Evolutionary conservation across 2,888 invertebrate species (phyloP).

Genomic region (Drosophila birchii): DNA sequence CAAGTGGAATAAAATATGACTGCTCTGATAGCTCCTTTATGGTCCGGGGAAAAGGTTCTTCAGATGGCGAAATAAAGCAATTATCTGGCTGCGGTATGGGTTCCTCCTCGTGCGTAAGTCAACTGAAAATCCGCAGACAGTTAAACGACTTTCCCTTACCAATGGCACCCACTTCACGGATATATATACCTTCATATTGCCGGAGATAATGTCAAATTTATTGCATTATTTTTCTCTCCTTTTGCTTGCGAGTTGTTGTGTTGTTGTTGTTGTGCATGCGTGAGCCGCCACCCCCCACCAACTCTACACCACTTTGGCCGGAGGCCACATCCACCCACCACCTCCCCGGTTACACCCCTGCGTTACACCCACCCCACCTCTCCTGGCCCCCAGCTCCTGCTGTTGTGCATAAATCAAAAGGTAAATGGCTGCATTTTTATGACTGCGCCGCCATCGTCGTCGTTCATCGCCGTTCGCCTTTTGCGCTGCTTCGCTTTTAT

Average conservation of each 20-base stretch:
- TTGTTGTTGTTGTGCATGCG: slow-evolving; percentile 36
- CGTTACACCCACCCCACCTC: slow-evolving; percentile 8
- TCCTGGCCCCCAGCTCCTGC: slow-evolving; percentile 27
- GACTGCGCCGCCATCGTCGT: slow-evolving; percentile 68
- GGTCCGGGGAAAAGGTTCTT: slow-evolving; percentile 16
- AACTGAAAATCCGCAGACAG: slow-evolving; percentile 54
- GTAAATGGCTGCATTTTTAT: slow-evolving; percentile 82
- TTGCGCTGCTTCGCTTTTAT: slow-evolving; percentile 75
- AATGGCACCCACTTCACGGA: slow-evolving; percentile 40
- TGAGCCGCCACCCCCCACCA: neutral
- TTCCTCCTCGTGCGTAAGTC: slow-evolving; percentile 40
- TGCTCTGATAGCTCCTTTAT: slow-evolving; percentile 16
- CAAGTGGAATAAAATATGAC: slow-evolving; percentile 9
- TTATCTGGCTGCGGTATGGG: slow-evolving; percentile 28
- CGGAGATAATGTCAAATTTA: slow-evolving; percentile 80
- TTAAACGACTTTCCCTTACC: slow-evolving; percentile 48
- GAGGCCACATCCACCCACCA: slow-evolving; percentile 18
- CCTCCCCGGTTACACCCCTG: neutral
- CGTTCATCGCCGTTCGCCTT: slow-evolving; percentile 57
- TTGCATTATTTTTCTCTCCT: slow-evolving; percentile 76
- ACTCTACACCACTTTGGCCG: slow-evolving; percentile 4
- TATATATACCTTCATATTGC: slow-evolving; percentile 65
- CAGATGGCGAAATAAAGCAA: slow-evolving; percentile 43
- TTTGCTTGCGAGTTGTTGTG: slow-evolving; percentile 46
- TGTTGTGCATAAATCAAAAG: slow-evolving; percentile 82